phyloP scores from a whole-genome alignment of 1,140 invertebrate genomes.

The Wasmannia auropunctata region DNA sequence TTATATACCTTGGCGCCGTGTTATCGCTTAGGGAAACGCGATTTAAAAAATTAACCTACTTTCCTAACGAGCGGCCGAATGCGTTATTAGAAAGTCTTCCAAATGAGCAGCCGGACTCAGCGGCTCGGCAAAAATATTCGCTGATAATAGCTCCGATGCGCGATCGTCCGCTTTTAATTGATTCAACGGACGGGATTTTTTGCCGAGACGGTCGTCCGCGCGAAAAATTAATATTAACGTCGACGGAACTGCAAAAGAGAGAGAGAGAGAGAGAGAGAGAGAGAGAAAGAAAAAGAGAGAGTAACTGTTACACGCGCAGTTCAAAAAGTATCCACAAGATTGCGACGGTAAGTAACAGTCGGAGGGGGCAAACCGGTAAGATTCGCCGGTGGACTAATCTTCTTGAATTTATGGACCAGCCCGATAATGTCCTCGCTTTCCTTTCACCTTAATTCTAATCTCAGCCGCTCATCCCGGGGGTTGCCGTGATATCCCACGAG shows the following conservation, averaged over 20 bases:
- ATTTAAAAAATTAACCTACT: slow-evolving; percentile 66
- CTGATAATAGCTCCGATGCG: background rate
- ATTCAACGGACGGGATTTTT: background rate
- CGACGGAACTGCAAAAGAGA: too few species aligned
- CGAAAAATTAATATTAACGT: background rate
- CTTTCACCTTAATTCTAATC: slow-evolving; percentile 77
- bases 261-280: too few species aligned
- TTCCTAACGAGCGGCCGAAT: slow-evolving; percentile 26
- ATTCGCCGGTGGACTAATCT: slow-evolving; percentile 75
- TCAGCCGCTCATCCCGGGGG: slow-evolving; percentile 58
- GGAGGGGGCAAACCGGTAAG: slow-evolving; percentile 46
- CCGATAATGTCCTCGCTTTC: slow-evolving; percentile 78
- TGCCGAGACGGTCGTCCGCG: background rate
- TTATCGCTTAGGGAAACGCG: slow-evolving; percentile 46
- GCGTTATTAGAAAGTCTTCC: slow-evolving; percentile 33
- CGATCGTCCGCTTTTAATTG: background rate
- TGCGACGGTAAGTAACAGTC: background rate
- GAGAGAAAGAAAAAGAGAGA: too few species aligned
- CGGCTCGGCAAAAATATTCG: background rate
- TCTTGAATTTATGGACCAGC: slow-evolving; percentile 77
- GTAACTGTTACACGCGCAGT: background rate
- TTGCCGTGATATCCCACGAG: slow-evolving; percentile 62
- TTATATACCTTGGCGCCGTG: slow-evolving; percentile 16
- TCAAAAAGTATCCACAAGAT: slow-evolving; percentile 12
- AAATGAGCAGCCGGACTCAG: background rate